A percentile compares a stretch with the other conserved stretches of the same genome.
phyloP scores from a whole-genome alignment of 2,113 vertebrate species.

The Periophthalmodon schlosseri region DNA sequence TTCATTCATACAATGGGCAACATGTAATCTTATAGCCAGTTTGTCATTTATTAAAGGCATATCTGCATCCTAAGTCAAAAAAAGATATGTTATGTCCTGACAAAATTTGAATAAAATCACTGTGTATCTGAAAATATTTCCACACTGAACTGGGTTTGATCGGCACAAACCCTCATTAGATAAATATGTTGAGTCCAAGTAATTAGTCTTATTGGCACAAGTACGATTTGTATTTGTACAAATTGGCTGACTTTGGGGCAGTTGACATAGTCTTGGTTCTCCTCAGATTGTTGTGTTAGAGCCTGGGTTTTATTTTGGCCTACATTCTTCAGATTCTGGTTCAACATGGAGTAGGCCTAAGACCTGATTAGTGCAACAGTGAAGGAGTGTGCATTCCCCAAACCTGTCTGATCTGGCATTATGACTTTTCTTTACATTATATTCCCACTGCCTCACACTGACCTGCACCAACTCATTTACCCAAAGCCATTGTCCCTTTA shows the following conservation, averaged over 20 bases:
- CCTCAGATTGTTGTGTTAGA: constrained; percentile 50
- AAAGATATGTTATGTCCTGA: neutral
- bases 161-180: neutral
- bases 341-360: constrained; percentile 75
- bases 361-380: constrained; percentile 76
- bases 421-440: constrained; percentile 59
- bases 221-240: neutral
- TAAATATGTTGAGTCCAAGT: neutral
- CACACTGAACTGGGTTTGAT: neutral
- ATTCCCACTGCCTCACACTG: constrained; percentile 15
- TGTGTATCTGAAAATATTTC: neutral
- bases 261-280: constrained; percentile 32
- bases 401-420: constrained; percentile 75
- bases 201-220: neutral
- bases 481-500: neutral
- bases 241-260: constrained; percentile 45
- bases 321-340: constrained; percentile 83
- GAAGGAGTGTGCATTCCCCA: constrained; percentile 67
- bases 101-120: too few relatives aligned
- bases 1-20: neutral
- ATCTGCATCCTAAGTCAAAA: neutral
- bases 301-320: constrained; percentile 71
- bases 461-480: neutral
- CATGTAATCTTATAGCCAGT: neutral
- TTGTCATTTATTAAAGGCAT: neutral